phyloP scores from a whole-genome alignment of 2,888 invertebrate genomes.

The Sarcophaga variegata region DNA sequence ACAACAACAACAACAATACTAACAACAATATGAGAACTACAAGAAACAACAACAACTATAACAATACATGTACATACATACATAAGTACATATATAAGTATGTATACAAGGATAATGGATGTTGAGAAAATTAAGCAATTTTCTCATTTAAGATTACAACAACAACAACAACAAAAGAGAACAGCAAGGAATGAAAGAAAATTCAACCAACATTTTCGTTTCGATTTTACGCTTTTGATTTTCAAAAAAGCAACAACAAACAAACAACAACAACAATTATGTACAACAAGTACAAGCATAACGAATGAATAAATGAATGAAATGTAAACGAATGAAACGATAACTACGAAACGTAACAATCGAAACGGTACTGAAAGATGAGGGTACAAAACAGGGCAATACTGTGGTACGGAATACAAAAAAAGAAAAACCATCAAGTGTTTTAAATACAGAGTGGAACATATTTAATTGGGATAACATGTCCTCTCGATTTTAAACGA shows the following conservation, averaged over 20 bases:
- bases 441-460: too few species aligned
- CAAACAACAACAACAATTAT: too few species aligned
- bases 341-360: not conserved
- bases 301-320: slow-evolving; percentile 21
- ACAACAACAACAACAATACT: slow-evolving; percentile 8
- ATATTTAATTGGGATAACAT: too few species aligned
- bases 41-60: slow-evolving; percentile 57
- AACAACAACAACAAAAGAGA: slow-evolving; percentile 25
- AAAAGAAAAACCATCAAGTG: too few species aligned
- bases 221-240: slow-evolving; percentile 66
- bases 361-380: not conserved
- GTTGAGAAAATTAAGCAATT: slow-evolving; percentile 60
- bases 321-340: slow-evolving; percentile 15
- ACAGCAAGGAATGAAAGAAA: slow-evolving; percentile 27
- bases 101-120: slow-evolving; percentile 46
- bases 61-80: not conserved
- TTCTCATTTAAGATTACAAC: slow-evolving; percentile 26
- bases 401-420: not conserved
- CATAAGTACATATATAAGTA: too few species aligned
- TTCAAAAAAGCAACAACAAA: slow-evolving; percentile 34
- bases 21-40: slow-evolving; percentile 69
- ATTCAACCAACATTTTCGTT: slow-evolving; percentile 7
- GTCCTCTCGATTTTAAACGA: too few species aligned
- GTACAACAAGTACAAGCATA: not conserved
- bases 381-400: not conserved